phyloP scores from a whole-genome alignment of 1,140 invertebrate species.

The Diprion similis region DNA sequence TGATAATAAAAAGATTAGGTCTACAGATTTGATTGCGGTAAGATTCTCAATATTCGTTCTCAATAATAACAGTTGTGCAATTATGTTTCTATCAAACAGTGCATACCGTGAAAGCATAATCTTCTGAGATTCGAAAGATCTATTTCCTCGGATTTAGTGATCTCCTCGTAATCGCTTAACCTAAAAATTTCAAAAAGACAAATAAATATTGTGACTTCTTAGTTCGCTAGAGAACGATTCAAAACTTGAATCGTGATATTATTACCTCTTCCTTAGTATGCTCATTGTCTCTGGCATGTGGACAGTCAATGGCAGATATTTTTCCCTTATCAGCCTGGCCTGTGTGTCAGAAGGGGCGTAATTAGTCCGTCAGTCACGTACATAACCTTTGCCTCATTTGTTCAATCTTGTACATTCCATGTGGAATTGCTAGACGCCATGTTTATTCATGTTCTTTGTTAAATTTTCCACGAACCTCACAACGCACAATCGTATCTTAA shows the following conservation, averaged over 20 bases:
- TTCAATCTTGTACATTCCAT: no score
- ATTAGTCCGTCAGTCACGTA: not conserved
- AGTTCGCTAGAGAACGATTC: not conserved
- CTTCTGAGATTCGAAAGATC: slow-evolving; percentile 69
- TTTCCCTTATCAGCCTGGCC: not conserved
- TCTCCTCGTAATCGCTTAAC: slow-evolving; percentile 77
- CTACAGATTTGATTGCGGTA: not conserved
- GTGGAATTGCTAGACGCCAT: no score
- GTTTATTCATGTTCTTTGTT: no score
- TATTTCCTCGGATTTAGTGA: slow-evolving; percentile 72
- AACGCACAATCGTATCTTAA: no score
- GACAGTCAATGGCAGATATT: not conserved
- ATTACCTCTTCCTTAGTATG: slow-evolving; percentile 24
- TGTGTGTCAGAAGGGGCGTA: not conserved
- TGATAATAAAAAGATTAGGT: not conserved
- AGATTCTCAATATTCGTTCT: slow-evolving; percentile 19
- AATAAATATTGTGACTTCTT: not conserved
- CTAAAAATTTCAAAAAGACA: slow-evolving; percentile 58
- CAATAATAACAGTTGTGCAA: slow-evolving; percentile 14
- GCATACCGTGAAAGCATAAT: slow-evolving; percentile 79
- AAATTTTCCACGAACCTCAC: no score
- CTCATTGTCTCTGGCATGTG: slow-evolving; percentile 25
- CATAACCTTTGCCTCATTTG: not conserved
- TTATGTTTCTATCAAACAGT: slow-evolving; percentile 8
- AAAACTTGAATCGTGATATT: not conserved